A percentile compares a stretch with the other conserved stretches of the same genome.
Evolutionary conservation across 1,140 invertebrate genomes (phyloP).

Genomic region (Brachionus asplanchnoidis): DNA sequence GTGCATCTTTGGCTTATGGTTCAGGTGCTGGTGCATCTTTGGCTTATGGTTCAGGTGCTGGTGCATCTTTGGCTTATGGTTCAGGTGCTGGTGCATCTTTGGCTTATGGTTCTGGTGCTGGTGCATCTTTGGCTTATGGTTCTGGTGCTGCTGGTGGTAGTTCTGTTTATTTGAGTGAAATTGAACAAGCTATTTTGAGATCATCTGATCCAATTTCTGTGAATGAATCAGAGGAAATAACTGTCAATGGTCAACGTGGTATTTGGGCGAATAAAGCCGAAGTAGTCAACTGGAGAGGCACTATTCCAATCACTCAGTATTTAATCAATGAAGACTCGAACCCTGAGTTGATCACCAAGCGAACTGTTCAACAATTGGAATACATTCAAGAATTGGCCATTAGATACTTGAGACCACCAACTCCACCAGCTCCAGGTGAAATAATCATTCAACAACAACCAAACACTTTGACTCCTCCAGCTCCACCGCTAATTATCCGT

Average conservation of each 20-base stretch:
- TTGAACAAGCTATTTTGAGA: neutral
- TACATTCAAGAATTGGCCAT: conserved; percentile 40
- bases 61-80: too few species aligned
- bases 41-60: neutral
- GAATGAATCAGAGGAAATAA: conserved; percentile 37
- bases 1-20: neutral
- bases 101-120: neutral
- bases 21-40: neutral
- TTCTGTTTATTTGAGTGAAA: conserved; percentile 18
- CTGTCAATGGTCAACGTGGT: conserved; percentile 38
- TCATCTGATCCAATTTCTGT: conserved; percentile 25
- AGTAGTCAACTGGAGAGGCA: conserved; percentile 35
- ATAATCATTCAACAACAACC: conserved; percentile 37
- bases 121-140: neutral
- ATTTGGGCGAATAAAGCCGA: conserved; percentile 29
- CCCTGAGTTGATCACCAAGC: conserved; percentile 20
- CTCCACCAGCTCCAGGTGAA: conserved; percentile 41
- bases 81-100: too few species aligned
- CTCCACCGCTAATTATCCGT: conserved; percentile 38
- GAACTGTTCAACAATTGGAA: neutral
- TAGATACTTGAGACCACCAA: conserved; percentile 41
- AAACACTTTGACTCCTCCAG: conserved; percentile 3
- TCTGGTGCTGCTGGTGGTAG: neutral
- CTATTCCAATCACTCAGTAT: conserved; percentile 30
- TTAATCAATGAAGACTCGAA: conserved; percentile 34